Evolutionary conservation across 2,888 invertebrate species (phyloP).

Genomic region (Hartigia nigra): DNA sequence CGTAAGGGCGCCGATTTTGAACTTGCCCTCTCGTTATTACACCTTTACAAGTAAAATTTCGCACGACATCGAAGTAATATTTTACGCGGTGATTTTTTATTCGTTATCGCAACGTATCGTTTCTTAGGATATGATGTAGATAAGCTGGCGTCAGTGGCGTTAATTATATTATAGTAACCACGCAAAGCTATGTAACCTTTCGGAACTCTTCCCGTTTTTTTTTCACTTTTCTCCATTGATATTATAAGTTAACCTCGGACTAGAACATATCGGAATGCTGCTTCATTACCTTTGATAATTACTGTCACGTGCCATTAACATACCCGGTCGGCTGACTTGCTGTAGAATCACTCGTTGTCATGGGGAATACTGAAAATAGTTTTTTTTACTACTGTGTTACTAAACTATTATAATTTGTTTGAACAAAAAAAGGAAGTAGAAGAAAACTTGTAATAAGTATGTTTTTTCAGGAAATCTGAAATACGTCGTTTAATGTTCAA

Average conservation of each 20-base stretch:
- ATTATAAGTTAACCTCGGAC: not conserved
- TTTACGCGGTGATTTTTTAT: not conserved
- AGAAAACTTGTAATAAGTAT: not conserved
- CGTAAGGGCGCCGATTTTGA: constrained; percentile 6
- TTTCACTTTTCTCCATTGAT: not conserved
- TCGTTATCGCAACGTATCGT: not conserved
- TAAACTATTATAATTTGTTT: not conserved
- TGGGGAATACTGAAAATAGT: not conserved
- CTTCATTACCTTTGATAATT: not conserved
- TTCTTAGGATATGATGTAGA: not conserved
- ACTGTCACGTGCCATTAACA: not conserved
- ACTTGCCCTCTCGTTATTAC: not conserved
- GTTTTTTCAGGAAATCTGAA: not conserved
- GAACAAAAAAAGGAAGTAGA: too few relatives aligned
- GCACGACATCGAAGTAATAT: not conserved
- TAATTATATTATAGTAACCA: not conserved
- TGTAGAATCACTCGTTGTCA: not conserved
- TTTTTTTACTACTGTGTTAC: not conserved
- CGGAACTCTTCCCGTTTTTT: not conserved
- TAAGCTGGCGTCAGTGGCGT: not conserved
- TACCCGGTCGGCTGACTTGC: not conserved
- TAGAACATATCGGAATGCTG: not conserved
- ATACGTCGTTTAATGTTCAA: not conserved
- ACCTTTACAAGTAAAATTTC: not conserved
- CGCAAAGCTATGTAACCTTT: not conserved